These are phyloP conservation scores for Stichodactyla mertensii DNA, from an alignment of 64 coral and sea anemone genomes.

Conservation along the genomic window DNA sequence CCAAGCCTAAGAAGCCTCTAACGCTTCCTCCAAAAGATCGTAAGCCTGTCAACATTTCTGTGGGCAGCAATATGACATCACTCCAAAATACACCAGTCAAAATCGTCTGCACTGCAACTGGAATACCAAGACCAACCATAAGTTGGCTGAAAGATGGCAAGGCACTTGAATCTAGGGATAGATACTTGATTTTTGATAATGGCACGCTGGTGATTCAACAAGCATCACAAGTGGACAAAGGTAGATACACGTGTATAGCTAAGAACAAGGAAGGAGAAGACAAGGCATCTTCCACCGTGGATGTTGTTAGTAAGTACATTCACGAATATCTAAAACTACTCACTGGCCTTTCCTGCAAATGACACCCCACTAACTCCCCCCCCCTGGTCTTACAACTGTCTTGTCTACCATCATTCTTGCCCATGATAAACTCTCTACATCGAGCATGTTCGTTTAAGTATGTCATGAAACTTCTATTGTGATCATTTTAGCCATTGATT, in stretches of 20 bases:
- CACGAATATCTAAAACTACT: too few relatives aligned
- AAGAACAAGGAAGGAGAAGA: conserved; percentile 31
- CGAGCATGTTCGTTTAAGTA: too few relatives aligned
- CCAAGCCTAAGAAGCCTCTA: not conserved
- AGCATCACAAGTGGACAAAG: not conserved
- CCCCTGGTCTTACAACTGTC: too few relatives aligned
- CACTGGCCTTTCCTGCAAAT: not conserved
- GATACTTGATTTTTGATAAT: conserved; percentile 23
- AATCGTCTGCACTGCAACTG: conserved; percentile 24
- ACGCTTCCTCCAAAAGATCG: not conserved
- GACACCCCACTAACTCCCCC: too few relatives aligned
- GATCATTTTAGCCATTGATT: too few relatives aligned
- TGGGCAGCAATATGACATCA: conserved; percentile 36
- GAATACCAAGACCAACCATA: conserved; percentile 33
- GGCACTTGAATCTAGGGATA: not conserved
- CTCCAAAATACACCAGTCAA: conserved; percentile 10
- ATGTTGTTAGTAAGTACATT: conserved; percentile 28
- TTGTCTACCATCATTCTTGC: not conserved
- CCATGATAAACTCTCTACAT: too few relatives aligned
- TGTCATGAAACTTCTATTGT: too few relatives aligned
- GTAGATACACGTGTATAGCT: conserved; percentile 42
- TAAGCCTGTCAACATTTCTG: not conserved
- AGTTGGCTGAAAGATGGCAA: conserved; percentile 48
- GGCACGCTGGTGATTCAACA: conserved; percentile 23
- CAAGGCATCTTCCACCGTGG: conserved; percentile 23